phyloP scores from a whole-genome alignment of 1,140 invertebrate species.

The Oreohelix idahoensis region DNA sequence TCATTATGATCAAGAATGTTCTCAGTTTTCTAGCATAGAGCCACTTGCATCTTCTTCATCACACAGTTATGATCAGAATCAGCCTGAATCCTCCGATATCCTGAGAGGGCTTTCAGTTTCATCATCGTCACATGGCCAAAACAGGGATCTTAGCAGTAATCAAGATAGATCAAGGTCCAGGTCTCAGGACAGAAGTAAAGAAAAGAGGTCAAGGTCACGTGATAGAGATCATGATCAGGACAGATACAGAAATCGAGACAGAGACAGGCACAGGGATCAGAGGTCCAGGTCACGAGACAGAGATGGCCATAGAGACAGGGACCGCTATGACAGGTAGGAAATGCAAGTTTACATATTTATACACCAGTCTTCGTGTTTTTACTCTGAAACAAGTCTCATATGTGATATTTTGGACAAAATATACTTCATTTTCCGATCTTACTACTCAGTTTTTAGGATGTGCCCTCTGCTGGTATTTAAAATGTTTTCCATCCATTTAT shows the following conservation, averaged over 20 bases:
- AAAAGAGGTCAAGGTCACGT: constrained; percentile 12
- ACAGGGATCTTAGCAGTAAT: background rate
- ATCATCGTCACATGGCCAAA: background rate
- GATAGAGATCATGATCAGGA: constrained; percentile 13
- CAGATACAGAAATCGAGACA: constrained; percentile 19
- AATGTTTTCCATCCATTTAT: no score
- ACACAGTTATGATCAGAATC: background rate
- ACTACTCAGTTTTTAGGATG: no score
- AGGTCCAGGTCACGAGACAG: background rate
- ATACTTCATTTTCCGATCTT: no score
- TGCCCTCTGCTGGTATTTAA: no score
- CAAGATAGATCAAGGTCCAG: constrained; percentile 22
- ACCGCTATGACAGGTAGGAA: constrained; percentile 9
- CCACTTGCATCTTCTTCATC: background rate
- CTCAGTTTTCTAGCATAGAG: background rate
- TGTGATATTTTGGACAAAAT: no score
- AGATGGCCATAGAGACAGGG: constrained; percentile 7
- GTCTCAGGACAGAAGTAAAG: background rate
- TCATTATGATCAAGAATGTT: background rate
- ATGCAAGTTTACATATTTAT: background rate
- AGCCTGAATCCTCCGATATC: no score
- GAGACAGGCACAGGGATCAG: background rate
- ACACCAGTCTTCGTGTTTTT: no score
- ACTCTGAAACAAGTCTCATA: no score
- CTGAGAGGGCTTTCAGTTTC: no score